Percentiles rank a stretch among this genome's conserved stretches.
Conservation (phyloP, 2,797 vertebrate species). For the Anolis apletophallus region DNA sequence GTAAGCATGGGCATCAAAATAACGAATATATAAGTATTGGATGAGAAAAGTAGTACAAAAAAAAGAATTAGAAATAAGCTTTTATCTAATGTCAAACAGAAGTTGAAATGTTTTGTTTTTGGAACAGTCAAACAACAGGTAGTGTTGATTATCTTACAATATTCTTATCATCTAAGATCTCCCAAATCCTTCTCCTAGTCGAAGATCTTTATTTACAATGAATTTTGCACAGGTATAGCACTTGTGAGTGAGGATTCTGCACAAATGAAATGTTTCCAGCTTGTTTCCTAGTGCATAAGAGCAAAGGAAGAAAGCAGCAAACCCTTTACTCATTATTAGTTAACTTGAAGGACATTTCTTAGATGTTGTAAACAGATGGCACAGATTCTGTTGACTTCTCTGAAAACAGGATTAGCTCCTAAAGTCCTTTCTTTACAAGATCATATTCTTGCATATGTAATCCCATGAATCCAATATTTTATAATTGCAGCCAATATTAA, state of each 20-base stretch:
- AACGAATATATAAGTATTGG: constrained; percentile 55
- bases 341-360: not conserved
- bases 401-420: not conserved
- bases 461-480: not conserved
- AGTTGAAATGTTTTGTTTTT: constrained; percentile 16
- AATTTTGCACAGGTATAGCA: not conserved
- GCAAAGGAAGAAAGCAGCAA: not conserved
- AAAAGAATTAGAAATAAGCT: not conserved
- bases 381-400: not conserved
- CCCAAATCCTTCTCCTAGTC: not conserved
- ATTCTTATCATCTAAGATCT: not conserved
- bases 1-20: constrained; percentile 30
- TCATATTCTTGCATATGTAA: not conserved
- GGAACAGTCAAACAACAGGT: not conserved
- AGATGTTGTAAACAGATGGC: not conserved
- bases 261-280: not conserved
- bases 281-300: not conserved
- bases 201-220: constrained; percentile 3
- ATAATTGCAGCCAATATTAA: not conserved
- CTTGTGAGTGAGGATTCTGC: not conserved
- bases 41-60: constrained; percentile 36
- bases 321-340: not conserved
- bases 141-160: constrained; percentile 16
- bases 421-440: not conserved
- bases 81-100: not conserved